Conservation (phyloP, 2,888 invertebrate genomes). For the Perizoma flavofasciatum region DNA sequence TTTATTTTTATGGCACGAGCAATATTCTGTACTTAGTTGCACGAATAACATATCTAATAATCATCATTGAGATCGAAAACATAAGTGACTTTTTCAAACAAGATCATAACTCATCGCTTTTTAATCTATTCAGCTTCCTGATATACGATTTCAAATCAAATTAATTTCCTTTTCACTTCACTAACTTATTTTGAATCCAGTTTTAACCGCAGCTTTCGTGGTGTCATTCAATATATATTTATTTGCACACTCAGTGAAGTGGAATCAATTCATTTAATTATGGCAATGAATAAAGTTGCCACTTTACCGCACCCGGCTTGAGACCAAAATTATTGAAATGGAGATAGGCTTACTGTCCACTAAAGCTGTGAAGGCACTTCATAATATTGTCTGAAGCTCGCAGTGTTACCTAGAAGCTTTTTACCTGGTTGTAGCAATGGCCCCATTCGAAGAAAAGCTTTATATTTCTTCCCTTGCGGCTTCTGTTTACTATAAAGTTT, state of each 20-base stretch:
- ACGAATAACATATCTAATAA: neutral
- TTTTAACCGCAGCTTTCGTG: conserved; percentile 32
- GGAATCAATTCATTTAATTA: conserved; percentile 57
- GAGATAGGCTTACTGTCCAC: conserved; percentile 4
- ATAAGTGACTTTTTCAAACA: conserved; percentile 6
- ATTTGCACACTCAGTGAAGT: conserved; percentile 50
- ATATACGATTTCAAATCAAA: conserved; percentile 22
- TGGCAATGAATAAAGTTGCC: conserved; percentile 47
- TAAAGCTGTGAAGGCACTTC: neutral
- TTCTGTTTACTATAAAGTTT: too few species aligned
- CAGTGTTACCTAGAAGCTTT: too few species aligned
- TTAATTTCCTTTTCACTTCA: conserved; percentile 31
- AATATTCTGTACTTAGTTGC: too few species aligned
- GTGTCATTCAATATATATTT: conserved; percentile 45
- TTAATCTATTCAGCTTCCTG: conserved; percentile 23
- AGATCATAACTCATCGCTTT: conserved; percentile 13
- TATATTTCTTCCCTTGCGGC: too few species aligned
- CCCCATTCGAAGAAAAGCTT: too few species aligned
- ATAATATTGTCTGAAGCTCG: too few species aligned
- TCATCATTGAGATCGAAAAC: conserved; percentile 4
- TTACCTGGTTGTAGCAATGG: too few species aligned
- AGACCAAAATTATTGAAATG: conserved; percentile 24
- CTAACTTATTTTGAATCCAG: conserved; percentile 15
- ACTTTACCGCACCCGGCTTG: conserved; percentile 37
- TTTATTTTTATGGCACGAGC: too few species aligned